Evolutionary conservation across 2,888 invertebrate genomes (phyloP), one percentile per base, ranked within the genome.

Genomic region (Tryphoninae sp.): DNA sequence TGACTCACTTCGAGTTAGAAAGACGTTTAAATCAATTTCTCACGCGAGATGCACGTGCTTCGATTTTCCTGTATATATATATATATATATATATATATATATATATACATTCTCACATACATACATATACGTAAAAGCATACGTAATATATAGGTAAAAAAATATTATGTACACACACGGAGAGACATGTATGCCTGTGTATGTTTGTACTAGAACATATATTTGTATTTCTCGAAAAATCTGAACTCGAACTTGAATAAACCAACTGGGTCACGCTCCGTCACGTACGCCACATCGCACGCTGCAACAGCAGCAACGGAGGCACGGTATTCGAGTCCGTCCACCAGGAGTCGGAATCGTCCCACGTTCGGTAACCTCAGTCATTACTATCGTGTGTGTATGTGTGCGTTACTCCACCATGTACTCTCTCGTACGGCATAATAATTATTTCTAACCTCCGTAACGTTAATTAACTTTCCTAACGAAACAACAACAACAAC

Each of bases 191-290:
- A 1, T 33, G 33, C 6, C 2, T 33, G 33, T 33, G 33, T 6
- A 6, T 33, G 33, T 33, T 33, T 33, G 3, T 33, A 33, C 6
- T 33, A 33, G 33, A 33, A 33, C 33, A 1, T 33, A 33, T 33
- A 33, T 33, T 33, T 68, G 9, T 68, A 55, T 55, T 26, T 11
- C 58, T 67, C 76, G 61, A 69, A 71, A 65, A 71, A 71, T 74
- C 23, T 73, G 69, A 75, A 75, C 78, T 78, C 74, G 62, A 79
- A 78, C 77, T 83, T 78, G 78, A 78, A 81, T 40, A 61, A 75
- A 71, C 78, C 78, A 80, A 80, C 51, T 79, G 73, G 83, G 84
- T 84, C 84, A 81, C 84, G 82, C 81, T 80, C 67, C 83, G 76
- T 82, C 79, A 80, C 83, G 84, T 83, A 82, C 59, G 64, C 58